Base-by-base conservation (phyloP, 2,113 vertebrate species). In the Anarhynchus alexandrinus region DNA sequence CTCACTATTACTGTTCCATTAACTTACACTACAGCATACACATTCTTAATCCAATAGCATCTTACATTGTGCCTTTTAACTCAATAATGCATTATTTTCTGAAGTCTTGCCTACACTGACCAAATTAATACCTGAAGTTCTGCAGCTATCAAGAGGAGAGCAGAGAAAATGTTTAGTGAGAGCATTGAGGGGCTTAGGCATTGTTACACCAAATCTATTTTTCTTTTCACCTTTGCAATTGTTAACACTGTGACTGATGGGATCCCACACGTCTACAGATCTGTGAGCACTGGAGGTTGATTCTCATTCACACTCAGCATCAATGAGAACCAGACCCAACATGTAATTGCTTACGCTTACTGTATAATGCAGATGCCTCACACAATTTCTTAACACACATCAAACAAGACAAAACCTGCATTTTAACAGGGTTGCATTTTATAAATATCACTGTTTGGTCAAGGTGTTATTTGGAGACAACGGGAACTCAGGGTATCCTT, bases 1-100 rank as follows among this genome's bases (percentile, higher is more conserved):
- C 95, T 96, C 94, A 96, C 93, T 94, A 93, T 96, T 97, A 94
- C 94, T 93, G 96, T 96, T 97, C 96, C 94, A 95, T 97, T 97
- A 96, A 96, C 96, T 97, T 78, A 66, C 95, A 94, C 84, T 93
- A 69, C 89, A 87, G 91, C 91, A 82, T n/a, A 85, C 71, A 83
- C 89, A 83, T 95, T 66, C 91, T 67, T 96, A 96, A 96, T 97
- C 94, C 93, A 96, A 83, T 62, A 88, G 89, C 87, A 73, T 69
- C 84, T 91, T 81, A 55, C 51, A 36, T 8, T 77, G 85, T 58
- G 67, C 79, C 89, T 96, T 80, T 91, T 96, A 86, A 86, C 94
- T 90, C 89, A 80, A 80, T 91, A 94, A 87, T 7, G 45, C 89
- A 72, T 91, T 91, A 70, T 90, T 93, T 96, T 79, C 91, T 93